Base-by-base conservation (phyloP, 2,888 invertebrate species). In the Calameuta pallipes region DNA sequence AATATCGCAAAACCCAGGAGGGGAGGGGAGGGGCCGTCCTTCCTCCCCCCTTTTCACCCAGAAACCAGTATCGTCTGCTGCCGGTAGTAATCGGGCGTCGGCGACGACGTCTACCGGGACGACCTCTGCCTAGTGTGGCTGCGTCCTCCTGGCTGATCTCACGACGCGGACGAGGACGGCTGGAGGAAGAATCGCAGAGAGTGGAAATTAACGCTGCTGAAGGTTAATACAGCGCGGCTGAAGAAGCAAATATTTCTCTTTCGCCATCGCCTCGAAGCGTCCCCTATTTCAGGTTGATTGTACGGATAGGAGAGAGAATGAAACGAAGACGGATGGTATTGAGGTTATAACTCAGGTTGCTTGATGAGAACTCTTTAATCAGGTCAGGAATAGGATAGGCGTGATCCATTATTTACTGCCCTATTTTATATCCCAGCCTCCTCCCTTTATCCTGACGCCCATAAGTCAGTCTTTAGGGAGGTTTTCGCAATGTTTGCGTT, bases 301-400 rank as follows among this genome's bases (percentile, higher is more conserved):
- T 34, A 34, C 74, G 74, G 34, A 74, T 74, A 35, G 36, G 35
- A 74, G 74, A n/a, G 74, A 74, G 74, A 74, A 74, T 71, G 71
- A 71, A 71, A 71, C 71, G 71, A 71, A 74, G 35, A 35, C 74
- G 74, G 74, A 34, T 74, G 35, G 35, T 34, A 74, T 74, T 36
- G 74, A 36, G 74, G 35, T 74, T 36, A 74, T 74, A 74, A 74
- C 74, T 74, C 74, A 35, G 37, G 74, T 34, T 74, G 74, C 74
- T 74, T 36, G 74, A 74, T 74, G 74, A 74, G 74, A 36, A 74
- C 74, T 36, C 74, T 74, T 74, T 74, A 74, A 74, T 74, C 74
- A 74, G 74, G 23, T 74, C 74, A 74, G 37, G 34, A 36, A 36
- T 74, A 36, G 74, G 37, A 74, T 74, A 74, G 74, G 74, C 74